Evolutionary conservation across 2,888 invertebrate genomes (phyloP).

Genomic region (Lithodes maja): DNA sequence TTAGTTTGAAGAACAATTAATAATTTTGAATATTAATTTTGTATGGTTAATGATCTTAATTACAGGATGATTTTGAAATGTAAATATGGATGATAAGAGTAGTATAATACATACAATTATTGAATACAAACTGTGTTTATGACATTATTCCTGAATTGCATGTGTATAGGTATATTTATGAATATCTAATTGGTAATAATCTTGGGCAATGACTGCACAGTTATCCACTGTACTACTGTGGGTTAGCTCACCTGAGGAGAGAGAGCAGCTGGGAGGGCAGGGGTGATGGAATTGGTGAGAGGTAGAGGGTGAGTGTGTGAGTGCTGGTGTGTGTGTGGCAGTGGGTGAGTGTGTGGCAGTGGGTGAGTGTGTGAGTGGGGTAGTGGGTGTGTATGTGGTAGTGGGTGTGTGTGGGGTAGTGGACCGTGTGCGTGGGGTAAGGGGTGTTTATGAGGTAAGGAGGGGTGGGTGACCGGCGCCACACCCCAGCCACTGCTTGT

Average conservation of each 20-base stretch:
- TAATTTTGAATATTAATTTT: too few relatives aligned
- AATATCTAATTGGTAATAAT: conserved; percentile 11
- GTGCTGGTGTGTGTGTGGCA: conserved; percentile 39
- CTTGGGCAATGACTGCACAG: neutral
- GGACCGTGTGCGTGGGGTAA: conserved; percentile 41
- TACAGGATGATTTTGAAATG: too few relatives aligned
- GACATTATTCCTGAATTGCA: too few relatives aligned
- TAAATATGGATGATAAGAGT: too few relatives aligned
- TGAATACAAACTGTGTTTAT: too few relatives aligned
- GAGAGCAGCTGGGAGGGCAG: conserved; percentile 64
- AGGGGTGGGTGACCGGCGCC: conserved; percentile 58
- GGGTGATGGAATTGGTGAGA: conserved; percentile 42
- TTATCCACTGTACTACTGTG: neutral
- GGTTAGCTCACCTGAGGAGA: conserved; percentile 51
- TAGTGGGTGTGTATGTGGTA: conserved; percentile 25
- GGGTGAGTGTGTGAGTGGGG: conserved; percentile 28
- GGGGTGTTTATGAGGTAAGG: conserved; percentile 24
- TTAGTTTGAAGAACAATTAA: too few relatives aligned
- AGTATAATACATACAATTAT: too few relatives aligned
- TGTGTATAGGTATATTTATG: neutral
- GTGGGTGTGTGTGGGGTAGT: conserved; percentile 6
- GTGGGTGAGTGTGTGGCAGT: conserved; percentile 31
- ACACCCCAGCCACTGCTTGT: conserved; percentile 62
- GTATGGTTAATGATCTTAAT: too few relatives aligned
- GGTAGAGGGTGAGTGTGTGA: conserved; percentile 33